phyloP scores from a whole-genome alignment of 2,113 vertebrate genomes.

The Forbesichthys agassizii region DNA sequence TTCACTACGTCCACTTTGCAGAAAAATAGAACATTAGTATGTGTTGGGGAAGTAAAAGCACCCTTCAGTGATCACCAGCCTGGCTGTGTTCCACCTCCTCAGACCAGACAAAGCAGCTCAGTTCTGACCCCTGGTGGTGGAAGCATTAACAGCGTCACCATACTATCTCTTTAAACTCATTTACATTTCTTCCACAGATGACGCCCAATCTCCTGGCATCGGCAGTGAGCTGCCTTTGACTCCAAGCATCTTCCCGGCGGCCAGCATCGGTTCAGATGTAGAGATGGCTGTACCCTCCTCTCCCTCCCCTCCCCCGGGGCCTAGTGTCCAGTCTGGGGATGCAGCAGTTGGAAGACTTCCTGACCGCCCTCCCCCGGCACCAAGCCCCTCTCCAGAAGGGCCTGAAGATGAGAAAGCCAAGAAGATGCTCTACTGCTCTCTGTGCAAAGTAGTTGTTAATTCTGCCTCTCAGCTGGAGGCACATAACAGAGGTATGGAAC shows the following conservation, averaged over 20 bases:
- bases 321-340: slow-evolving; percentile 42
- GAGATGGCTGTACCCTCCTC: slow-evolving; percentile 55
- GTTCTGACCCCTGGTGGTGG: no score
- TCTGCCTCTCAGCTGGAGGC: slow-evolving; percentile 92
- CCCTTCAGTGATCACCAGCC: no score
- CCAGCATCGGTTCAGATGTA: slow-evolving; percentile 42
- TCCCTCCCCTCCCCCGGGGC: slow-evolving; percentile 43
- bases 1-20: no score
- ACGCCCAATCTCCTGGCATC: slow-evolving; percentile 42
- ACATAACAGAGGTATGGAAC: slow-evolving; percentile 87
- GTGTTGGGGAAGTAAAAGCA: no score
- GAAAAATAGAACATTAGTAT: no score
- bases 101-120: no score
- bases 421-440: slow-evolving; percentile 88
- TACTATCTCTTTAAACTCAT: no score
- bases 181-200: slow-evolving; percentile 56
- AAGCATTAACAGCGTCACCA: no score
- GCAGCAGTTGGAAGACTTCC: slow-evolving; percentile 35
- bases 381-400: slow-evolving; percentile 67
- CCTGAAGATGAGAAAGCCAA: slow-evolving; percentile 89
- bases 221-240: slow-evolving; percentile 51
- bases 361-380: slow-evolving; percentile 60
- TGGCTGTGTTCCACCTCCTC: no score
- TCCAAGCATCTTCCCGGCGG: slow-evolving; percentile 37
- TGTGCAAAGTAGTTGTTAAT: slow-evolving; percentile 93